Conservation (phyloP, 2,797 vertebrate species). For the Falco naumanni region DNA sequence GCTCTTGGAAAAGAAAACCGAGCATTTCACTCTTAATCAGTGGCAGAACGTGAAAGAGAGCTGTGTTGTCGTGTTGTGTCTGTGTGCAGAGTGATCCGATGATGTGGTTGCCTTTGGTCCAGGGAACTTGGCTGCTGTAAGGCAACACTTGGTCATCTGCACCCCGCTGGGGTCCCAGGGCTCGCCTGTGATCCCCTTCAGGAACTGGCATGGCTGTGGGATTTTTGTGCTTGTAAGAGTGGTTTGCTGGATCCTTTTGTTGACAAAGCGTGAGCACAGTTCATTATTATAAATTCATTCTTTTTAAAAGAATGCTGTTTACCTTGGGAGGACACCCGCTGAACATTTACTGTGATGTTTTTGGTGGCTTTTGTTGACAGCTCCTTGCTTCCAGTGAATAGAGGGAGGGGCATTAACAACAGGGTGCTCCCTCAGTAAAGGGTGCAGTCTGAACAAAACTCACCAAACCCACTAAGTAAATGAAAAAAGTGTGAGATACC, state of each 20-base stretch:
- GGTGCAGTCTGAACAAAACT: neutral
- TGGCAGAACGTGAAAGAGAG: neutral
- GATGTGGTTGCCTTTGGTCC: neutral
- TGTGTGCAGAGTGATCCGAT: neutral
- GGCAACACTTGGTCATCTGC: neutral
- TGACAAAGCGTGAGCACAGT: neutral
- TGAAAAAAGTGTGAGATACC: neutral
- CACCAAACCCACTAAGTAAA: constrained; percentile 10
- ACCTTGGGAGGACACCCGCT: constrained; percentile 11
- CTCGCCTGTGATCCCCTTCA: neutral
- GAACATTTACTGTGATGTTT: neutral
- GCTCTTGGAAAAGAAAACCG: neutral
- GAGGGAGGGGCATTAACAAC: neutral
- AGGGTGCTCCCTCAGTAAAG: neutral
- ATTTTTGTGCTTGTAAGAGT: neutral
- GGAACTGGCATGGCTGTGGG: neutral
- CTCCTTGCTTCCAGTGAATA: neutral
- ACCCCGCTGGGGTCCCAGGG: neutral
- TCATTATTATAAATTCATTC: neutral
- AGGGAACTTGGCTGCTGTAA: neutral
- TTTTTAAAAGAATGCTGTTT: constrained; percentile 21
- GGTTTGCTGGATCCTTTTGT: neutral
- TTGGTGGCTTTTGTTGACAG: neutral
- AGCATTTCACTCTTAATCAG: neutral
- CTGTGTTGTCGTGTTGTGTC: neutral